Evolutionary conservation across 1,140 invertebrate genomes (phyloP).

Genomic region (Drosophila elegans): DNA sequence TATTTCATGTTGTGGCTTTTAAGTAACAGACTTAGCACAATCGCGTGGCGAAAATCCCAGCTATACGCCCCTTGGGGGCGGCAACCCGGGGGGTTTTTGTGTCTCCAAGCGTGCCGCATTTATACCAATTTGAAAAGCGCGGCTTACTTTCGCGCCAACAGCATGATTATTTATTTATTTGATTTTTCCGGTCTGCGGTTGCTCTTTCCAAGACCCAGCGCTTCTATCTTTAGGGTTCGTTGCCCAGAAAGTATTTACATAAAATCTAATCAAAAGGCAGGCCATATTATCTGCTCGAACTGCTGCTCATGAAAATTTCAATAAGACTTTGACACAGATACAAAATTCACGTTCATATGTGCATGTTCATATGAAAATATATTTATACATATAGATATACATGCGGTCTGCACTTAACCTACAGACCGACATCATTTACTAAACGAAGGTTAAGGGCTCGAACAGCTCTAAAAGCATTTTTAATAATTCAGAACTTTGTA

Average conservation of each 20-base stretch:
- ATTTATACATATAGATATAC: background rate
- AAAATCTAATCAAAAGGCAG: constrained; percentile 79
- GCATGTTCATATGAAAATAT: background rate
- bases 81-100: constrained; percentile 10
- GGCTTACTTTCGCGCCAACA: constrained; percentile 64
- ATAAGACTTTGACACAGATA: constrained; percentile 55
- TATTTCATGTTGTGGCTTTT: constrained; percentile 41
- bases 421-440: constrained; percentile 29
- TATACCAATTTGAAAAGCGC: constrained; percentile 78
- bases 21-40: constrained; percentile 41
- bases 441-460: constrained; percentile 29
- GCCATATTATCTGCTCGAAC: constrained; percentile 69
- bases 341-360: constrained; percentile 48
- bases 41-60: constrained; percentile 7
- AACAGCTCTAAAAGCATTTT: constrained; percentile 72
- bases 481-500: constrained; percentile 69
- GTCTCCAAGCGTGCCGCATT: constrained; percentile 69
- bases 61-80: constrained; percentile 5
- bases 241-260: constrained; percentile 71
- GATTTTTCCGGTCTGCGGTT: constrained; percentile 56
- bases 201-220: constrained; percentile 2
- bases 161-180: constrained; percentile 82
- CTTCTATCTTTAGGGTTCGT: constrained; percentile 17
- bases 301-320: constrained; percentile 73
- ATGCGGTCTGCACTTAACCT: constrained; percentile 50